These are phyloP conservation scores for Peromyscus leucopus DNA, from an alignment of 2,113 vertebrate species.

Conservation along the genomic window DNA sequence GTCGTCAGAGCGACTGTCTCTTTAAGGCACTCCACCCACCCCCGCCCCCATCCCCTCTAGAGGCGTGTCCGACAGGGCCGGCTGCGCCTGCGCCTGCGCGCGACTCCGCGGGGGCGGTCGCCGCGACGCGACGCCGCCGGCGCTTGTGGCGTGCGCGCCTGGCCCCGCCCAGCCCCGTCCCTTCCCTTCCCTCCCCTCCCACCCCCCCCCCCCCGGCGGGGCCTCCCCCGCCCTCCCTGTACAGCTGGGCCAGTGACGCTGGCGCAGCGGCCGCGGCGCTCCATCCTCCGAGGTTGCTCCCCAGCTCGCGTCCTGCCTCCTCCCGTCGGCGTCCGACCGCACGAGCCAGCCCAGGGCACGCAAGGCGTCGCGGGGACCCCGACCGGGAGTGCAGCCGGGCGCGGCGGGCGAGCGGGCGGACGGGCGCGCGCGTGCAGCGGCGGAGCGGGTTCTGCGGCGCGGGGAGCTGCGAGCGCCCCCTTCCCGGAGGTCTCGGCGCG, in stretches of 20 bases:
- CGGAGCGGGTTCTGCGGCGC: slow-evolving; percentile 32
- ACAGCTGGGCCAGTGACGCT: slow-evolving; percentile 79
- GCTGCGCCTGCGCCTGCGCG: slow-evolving; percentile 72
- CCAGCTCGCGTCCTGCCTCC: neutral
- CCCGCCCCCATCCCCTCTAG: neutral
- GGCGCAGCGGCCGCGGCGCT: slow-evolving; percentile 37
- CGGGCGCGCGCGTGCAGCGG: slow-evolving; percentile 52
- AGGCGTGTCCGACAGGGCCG: neutral
- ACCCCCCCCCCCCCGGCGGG: neutral
- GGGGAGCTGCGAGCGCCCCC: slow-evolving; percentile 65
- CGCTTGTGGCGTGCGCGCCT: slow-evolving; percentile 68
- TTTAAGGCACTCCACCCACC: slow-evolving; percentile 68
- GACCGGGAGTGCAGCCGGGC: slow-evolving; percentile 57
- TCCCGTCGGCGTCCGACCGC: neutral
- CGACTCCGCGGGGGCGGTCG: slow-evolving; percentile 47
- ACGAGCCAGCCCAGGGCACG: slow-evolving; percentile 70
- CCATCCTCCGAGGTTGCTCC: slow-evolving; percentile 63
- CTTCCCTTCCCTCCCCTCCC: neutral
- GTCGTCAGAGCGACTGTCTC: neutral
- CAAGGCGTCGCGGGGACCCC: slow-evolving; percentile 62
- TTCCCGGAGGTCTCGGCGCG: slow-evolving; percentile 37
- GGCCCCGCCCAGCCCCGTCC: slow-evolving; percentile 67
- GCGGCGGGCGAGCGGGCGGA: neutral
- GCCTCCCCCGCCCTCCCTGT: slow-evolving; percentile 58
- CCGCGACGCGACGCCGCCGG: slow-evolving; percentile 29